Conservation (phyloP, 2,113 vertebrate genomes). For the Lampris incognitus region DNA sequence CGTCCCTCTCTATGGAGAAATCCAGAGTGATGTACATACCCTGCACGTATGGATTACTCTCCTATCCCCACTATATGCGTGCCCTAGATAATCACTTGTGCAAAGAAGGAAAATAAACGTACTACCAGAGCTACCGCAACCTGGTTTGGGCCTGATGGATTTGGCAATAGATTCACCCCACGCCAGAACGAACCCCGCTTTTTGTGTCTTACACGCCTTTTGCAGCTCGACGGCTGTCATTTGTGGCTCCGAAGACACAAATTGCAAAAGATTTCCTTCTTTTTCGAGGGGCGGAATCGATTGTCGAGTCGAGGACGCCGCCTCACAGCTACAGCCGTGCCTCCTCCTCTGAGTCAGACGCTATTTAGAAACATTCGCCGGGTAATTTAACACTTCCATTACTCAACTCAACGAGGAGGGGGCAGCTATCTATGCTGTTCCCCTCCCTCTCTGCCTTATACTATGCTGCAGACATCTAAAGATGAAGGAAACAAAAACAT, state of each 20-base stretch:
- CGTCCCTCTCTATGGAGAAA: background rate
- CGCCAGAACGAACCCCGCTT: background rate
- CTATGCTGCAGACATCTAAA: background rate
- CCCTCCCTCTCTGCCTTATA: too few relatives aligned
- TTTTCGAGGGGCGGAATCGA: background rate
- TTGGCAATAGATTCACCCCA: background rate
- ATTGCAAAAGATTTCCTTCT: background rate
- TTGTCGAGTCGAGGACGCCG: too few relatives aligned
- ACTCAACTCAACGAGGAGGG: too few relatives aligned
- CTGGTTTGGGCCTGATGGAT: background rate
- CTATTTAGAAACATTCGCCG: background rate
- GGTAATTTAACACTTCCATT: background rate
- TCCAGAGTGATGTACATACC: background rate
- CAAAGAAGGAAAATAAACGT: too few relatives aligned
- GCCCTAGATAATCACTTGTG: background rate
- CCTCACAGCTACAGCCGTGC: too few relatives aligned
- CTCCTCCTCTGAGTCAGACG: background rate
- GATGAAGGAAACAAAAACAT: background rate
- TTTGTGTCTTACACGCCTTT: background rate
- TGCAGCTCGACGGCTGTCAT: background rate
- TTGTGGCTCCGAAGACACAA: slow-evolving; percentile 2
- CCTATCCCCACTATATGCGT: background rate
- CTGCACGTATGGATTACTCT: background rate
- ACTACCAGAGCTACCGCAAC: background rate
- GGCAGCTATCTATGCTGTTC: too few relatives aligned